Percentiles rank a stretch among this genome's conserved stretches.
Conservation (phyloP, 2,797 vertebrate genomes). For the Poeciliopsis turneri region DNA sequence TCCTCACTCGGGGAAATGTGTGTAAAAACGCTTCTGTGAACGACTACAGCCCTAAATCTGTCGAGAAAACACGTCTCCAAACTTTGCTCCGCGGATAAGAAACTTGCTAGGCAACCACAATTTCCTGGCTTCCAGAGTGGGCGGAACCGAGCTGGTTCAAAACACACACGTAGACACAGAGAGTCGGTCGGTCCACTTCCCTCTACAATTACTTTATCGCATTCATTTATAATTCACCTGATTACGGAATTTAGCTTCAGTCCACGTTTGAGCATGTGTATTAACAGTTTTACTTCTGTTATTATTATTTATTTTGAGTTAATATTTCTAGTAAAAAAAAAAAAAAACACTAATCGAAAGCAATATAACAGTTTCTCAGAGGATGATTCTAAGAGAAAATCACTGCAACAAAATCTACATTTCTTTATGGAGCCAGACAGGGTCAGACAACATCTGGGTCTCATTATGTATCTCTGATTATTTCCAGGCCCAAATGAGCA, state of each 20-base stretch:
- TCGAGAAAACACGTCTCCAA: constrained; percentile 47
- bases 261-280: not conserved
- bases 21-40: not conserved
- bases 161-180: not conserved
- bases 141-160: constrained; percentile 52
- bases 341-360: not conserved
- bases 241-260: not conserved
- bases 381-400: not conserved
- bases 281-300: not conserved
- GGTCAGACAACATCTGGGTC: no score
- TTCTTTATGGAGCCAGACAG: not conserved
- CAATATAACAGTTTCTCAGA: not conserved
- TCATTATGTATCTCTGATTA: no score
- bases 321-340: not conserved
- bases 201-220: no score
- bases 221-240: not conserved
- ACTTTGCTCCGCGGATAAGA: constrained; percentile 59
- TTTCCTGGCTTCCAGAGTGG: constrained; percentile 65
- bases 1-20: constrained; percentile 4
- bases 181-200: not conserved
- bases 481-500: no score
- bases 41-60: constrained; percentile 2
- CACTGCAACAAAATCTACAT: not conserved
- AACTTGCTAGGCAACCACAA: constrained; percentile 68
- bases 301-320: not conserved